Evolutionary conservation across 2,797 vertebrate species (phyloP), one percentile per base, ranked within the genome.

Genomic region (Crenuchus spilurus): DNA sequence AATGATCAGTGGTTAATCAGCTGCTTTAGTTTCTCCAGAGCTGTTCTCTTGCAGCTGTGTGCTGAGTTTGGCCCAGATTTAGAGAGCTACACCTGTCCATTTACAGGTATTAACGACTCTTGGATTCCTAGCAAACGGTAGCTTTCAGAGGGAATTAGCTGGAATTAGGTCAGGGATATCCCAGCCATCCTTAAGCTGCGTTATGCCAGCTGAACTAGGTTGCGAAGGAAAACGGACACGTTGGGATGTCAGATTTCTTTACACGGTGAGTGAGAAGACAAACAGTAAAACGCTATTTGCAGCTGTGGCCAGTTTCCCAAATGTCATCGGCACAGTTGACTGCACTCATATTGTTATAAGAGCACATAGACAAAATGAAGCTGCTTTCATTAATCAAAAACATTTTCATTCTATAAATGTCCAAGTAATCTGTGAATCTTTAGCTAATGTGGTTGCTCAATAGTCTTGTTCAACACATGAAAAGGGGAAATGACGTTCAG

Each of bases 231-330:
- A 6, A 51, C 42, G 31, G 37, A 61, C 35, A 22, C 14, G 1
- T 16, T 22, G 3, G 3, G 77, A 67, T 11, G 62, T 71, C 28
- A 74, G 18, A 30, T 80, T 72, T 20, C 20, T 16, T 31, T 68
- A 65, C 42, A 70, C 26, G 0, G 30, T 28, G 31, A 44, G 5
- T 68, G 69, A 72, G 58, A 37, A 7, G 35, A 39, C 57, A 44
- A 65, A 52, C 72, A 44, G 65, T 11, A 64, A 67, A 46, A 35
- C 37, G 18, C 61, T 67, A 67, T 74, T 74, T 78, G 65, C 60
- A 30, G 49, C 49, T 35, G 46, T 57, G 18, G 64, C 26, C 5
- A 3, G 41, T 41, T 73, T 78, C 37, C 74, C 66, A 26, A 64
- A 76, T 65, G 58, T 57, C 46, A 70, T 65, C 4, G 33, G 67